Conservation (phyloP, 2,888 invertebrate genomes). For the Trachelus stipa region DNA sequence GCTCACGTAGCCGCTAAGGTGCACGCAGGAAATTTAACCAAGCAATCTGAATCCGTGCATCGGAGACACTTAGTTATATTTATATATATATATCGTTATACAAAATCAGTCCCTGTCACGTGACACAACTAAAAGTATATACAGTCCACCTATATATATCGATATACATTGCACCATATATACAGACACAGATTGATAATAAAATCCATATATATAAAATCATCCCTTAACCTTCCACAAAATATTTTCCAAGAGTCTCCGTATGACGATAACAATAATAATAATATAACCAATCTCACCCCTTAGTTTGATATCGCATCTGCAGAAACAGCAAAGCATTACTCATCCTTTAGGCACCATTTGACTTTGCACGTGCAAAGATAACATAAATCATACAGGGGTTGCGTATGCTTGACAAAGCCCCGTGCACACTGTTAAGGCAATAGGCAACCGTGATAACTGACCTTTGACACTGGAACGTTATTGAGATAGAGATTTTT, state of each 20-base stretch:
- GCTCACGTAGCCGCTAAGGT: constrained; percentile 32
- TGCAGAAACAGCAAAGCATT: constrained; percentile 1
- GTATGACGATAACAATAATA: too few relatives aligned
- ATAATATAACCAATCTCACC: not conserved
- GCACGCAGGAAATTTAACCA: constrained; percentile 44
- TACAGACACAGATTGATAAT: too few relatives aligned
- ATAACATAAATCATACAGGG: not conserved
- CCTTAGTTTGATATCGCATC: not conserved
- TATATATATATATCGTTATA: too few relatives aligned
- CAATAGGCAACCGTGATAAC: not conserved
- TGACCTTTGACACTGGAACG: not conserved
- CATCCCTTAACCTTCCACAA: too few relatives aligned
- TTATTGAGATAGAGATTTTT: not conserved
- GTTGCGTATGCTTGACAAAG: not conserved
- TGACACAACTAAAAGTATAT: too few relatives aligned
- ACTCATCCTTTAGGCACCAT: not conserved
- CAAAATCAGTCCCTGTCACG: too few relatives aligned
- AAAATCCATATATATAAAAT: too few relatives aligned
- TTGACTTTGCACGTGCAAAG: constrained; percentile 1
- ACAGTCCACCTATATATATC: too few relatives aligned
- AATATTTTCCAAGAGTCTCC: too few relatives aligned
- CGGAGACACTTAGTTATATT: not conserved
- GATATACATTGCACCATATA: too few relatives aligned
- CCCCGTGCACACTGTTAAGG: not conserved
- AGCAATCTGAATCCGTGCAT: constrained; percentile 35